Percentiles rank a stretch among this genome's conserved stretches.
These are phyloP conservation scores for Parambassis ranga DNA, from an alignment of 2,797 vertebrate genomes.

Conservation along the genomic window DNA sequence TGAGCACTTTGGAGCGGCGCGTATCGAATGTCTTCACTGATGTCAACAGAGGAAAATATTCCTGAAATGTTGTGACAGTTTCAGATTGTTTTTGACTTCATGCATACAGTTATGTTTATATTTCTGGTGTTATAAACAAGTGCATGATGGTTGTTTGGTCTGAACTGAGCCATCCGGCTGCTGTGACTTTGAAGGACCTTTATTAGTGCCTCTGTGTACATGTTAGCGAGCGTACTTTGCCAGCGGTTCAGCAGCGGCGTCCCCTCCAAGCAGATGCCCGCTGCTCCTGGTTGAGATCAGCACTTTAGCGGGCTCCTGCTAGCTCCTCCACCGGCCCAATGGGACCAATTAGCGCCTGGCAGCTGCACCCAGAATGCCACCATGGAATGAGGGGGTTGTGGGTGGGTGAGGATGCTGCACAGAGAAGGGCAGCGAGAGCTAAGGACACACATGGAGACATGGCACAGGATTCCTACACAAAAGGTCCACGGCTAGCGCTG, in stretches of 20 bases:
- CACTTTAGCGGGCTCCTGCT: slow-evolving; percentile 52
- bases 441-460: slow-evolving; percentile 18
- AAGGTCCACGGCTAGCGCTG: neutral
- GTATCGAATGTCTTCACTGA: slow-evolving; percentile 42
- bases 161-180: neutral
- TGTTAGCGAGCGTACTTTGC: slow-evolving; percentile 19
- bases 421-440: slow-evolving; percentile 44
- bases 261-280: slow-evolving; percentile 72
- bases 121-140: no score
- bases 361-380: slow-evolving; percentile 71
- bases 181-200: slow-evolving; percentile 71
- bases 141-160: neutral
- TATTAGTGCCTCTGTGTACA: slow-evolving; percentile 9
- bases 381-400: slow-evolving; percentile 30
- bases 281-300: slow-evolving; percentile 60
- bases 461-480: neutral
- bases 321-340: slow-evolving; percentile 64
- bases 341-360: slow-evolving; percentile 80
- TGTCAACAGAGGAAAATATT: neutral
- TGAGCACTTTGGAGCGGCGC: slow-evolving; percentile 27
- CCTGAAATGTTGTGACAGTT: neutral
- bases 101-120: neutral
- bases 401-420: slow-evolving; percentile 38
- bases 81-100: neutral
- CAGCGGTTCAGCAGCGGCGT: slow-evolving; percentile 59